These are phyloP conservation scores for Malurus leucopterus DNA, from an alignment of 2,797 vertebrate species.

Conservation along the genomic window DNA sequence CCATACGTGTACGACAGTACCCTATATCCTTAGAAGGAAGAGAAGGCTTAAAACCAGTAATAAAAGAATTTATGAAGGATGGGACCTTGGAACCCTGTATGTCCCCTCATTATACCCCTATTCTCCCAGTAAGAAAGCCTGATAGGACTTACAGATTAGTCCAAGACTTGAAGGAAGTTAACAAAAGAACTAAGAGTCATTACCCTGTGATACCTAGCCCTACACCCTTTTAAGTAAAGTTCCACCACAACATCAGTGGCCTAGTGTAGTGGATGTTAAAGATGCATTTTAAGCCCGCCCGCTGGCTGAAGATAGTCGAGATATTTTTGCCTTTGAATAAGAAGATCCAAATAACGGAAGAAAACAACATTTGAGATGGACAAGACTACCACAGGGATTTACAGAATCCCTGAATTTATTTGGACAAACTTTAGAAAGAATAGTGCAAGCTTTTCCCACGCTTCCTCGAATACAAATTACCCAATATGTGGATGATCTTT, in stretches of 20 bases:
- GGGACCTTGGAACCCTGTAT: background rate
- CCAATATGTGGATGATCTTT: too few relatives aligned
- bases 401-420: background rate
- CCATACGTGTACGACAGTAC: background rate
- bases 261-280: background rate
- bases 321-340: background rate
- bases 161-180: background rate
- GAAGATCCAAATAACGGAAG: background rate
- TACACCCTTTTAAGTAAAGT: background rate
- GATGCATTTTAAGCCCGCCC: background rate
- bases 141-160: background rate
- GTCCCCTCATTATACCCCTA: background rate
- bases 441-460: background rate
- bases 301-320: background rate
- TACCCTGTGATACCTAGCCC: background rate
- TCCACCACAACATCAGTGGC: too few relatives aligned
- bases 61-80: background rate
- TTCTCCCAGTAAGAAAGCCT: background rate
- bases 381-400: too few relatives aligned
- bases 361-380: too few relatives aligned
- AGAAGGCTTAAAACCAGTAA: background rate
- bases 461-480: too few relatives aligned
- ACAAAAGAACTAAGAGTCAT: background rate
- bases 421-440: background rate
- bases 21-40: background rate